Conservation (phyloP, 2,797 vertebrate genomes). For the Cichlasoma orientale region DNA sequence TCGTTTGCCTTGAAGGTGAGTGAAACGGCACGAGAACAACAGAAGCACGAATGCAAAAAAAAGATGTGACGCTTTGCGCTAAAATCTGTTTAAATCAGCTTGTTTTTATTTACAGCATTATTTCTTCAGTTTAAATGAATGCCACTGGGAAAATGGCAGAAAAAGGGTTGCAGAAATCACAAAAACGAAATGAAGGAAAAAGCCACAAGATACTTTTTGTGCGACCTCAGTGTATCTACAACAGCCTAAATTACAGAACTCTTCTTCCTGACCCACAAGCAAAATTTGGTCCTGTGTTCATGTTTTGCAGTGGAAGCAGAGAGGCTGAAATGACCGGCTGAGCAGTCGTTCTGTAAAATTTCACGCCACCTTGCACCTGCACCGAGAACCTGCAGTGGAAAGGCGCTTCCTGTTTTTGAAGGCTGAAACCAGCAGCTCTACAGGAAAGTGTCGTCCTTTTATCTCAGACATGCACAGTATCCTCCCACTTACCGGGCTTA, state of each 20-base stretch:
- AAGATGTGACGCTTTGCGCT: background rate
- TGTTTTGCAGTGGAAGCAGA: background rate
- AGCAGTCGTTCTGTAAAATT: background rate
- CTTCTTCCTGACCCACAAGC: background rate
- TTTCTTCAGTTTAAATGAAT: conserved; percentile 26
- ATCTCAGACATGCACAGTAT: background rate
- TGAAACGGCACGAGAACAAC: background rate
- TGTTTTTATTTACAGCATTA: conserved; percentile 63
- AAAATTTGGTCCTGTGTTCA: background rate
- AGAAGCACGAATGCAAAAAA: background rate
- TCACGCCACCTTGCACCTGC: background rate
- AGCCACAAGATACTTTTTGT: background rate
- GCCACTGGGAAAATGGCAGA: background rate
- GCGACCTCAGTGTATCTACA: background rate
- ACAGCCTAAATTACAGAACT: background rate
- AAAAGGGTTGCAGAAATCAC: background rate
- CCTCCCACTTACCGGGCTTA: background rate
- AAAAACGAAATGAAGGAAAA: background rate
- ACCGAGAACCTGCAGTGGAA: background rate
- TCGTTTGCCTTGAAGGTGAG: conserved; percentile 9
- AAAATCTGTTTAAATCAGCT: conserved; percentile 16
- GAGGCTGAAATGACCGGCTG: background rate
- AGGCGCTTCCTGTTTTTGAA: conserved; percentile 5
- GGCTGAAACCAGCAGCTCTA: conserved; percentile 69
- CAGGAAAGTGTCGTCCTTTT: background rate